Evolutionary conservation across 2,888 invertebrate species (phyloP), one percentile per base, ranked within the genome.

Genomic region (Platycnemis pennipes): DNA sequence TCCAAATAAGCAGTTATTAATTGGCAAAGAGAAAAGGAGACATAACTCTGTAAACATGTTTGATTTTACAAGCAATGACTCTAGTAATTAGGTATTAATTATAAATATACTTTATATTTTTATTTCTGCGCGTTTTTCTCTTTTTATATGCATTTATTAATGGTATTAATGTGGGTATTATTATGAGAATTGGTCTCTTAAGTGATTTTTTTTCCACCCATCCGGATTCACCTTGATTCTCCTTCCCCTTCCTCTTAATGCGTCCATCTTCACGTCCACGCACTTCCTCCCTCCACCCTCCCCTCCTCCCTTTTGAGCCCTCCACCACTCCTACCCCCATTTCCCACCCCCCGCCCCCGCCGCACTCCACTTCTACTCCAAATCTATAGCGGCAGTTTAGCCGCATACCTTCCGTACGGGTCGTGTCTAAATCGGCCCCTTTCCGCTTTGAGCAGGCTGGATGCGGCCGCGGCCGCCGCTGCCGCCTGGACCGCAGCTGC

Each of bases 341-440:
- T 26, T 91, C 44, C 53, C 44, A 46, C n/a, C 2, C 91, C 16
- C 46, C n/a, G n/a, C n/a, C 31, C 31, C 26, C 56, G 37, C 8
- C 49, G 19, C 31, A 42, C 53, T 53, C 37, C 53, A 31, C 46
- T 8, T 11, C 88, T 11, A 31, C 53, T 42, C 53, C 53, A 37
- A 31, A 3, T 37, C 63, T 94, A 94, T 56, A 94, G 94, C 94
- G 94, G 94, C 53, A 94, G 53, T 26, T 94, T 94, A 11, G 94
- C 94, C 63, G 94, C 88, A 45, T 94, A 94, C 88, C 94, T 86
- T 86, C 94, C 94, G 63, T 94, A 94, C 44, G 94, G 94, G 53
- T 94, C 94, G 94, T 94, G 94, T 87, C 94, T 49, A 42, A 94
- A 94, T 53, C 94, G 86, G 44, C 87, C 94, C 56, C 94, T 87